Percentiles rank a stretch among this genome's conserved stretches.
Conservation (phyloP, 2,797 vertebrate species). For the Chaetophractus vellerosus region DNA sequence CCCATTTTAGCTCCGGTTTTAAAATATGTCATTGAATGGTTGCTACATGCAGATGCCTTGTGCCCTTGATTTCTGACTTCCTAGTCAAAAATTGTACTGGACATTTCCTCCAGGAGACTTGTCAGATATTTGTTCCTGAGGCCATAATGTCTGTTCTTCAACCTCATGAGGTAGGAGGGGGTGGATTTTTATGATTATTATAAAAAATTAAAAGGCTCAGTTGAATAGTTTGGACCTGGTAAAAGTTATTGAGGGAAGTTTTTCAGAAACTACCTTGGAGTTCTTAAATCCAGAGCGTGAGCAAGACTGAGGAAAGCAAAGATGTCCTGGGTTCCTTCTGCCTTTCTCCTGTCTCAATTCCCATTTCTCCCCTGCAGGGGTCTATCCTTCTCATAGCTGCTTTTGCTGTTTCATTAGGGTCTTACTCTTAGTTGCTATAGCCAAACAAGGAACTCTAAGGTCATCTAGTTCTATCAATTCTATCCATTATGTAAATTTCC, state of each 20-base stretch:
- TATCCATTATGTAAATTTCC: neutral
- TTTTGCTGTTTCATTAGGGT: neutral
- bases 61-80: neutral
- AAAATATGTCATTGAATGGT: neutral
- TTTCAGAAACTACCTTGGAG: neutral
- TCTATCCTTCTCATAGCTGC: neutral
- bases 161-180: neutral
- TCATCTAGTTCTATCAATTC: neutral
- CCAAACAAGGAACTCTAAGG: neutral
- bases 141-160: neutral
- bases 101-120: neutral
- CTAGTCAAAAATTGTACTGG: neutral
- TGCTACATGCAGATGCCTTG: neutral
- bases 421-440: neutral
- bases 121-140: neutral
- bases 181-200: slow-evolving; percentile 17
- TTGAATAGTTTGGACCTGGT: neutral
- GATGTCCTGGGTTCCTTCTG: neutral
- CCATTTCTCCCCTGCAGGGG: neutral
- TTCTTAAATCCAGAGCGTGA: neutral
- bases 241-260: slow-evolving; percentile 23
- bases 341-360: neutral
- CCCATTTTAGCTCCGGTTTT: neutral
- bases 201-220: neutral
- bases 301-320: neutral